Conservation (phyloP, 2,888 invertebrate species). For the Metopia argyrocephala region DNA sequence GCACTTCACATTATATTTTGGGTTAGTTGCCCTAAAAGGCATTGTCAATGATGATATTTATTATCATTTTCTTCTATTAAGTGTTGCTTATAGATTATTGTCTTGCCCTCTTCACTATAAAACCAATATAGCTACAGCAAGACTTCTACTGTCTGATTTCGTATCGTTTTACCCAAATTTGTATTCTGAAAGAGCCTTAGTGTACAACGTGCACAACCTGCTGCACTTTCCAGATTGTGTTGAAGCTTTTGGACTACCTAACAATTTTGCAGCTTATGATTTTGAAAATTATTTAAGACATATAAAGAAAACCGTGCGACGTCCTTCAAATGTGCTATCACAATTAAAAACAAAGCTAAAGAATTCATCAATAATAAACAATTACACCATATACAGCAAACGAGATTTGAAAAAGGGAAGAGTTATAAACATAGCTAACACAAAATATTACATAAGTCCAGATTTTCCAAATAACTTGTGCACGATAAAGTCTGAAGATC, state of each 20-base stretch:
- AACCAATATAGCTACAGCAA: conserved; percentile 4
- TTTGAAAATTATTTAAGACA: conserved; percentile 4
- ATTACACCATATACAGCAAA: conserved; percentile 28
- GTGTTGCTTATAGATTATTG: background rate
- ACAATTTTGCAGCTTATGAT: background rate
- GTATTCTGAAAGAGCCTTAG: background rate
- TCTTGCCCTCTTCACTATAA: conserved; percentile 3
- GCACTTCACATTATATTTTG: conserved; percentile 32
- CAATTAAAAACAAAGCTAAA: conserved; percentile 18
- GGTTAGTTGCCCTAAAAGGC: conserved; percentile 7
- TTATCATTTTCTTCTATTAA: conserved; percentile 18
- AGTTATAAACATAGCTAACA: conserved; percentile 1
- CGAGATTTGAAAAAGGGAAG: conserved; percentile 32
- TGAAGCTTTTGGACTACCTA: background rate
- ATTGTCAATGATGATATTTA: conserved; percentile 16
- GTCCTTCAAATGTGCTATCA: conserved; percentile 16
- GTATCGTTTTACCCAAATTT: background rate
- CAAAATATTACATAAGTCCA: conserved; percentile 31
- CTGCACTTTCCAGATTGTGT: background rate
- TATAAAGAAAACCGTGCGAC: background rate
- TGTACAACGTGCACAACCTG: background rate
- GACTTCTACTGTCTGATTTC: conserved; percentile 5
- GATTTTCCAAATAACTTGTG: conserved; percentile 33
- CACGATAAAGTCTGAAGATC: conserved; percentile 22
- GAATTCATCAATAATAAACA: conserved; percentile 23